Conservation (phyloP, 2,113 vertebrate genomes). For the Ardeotis arabs region DNA sequence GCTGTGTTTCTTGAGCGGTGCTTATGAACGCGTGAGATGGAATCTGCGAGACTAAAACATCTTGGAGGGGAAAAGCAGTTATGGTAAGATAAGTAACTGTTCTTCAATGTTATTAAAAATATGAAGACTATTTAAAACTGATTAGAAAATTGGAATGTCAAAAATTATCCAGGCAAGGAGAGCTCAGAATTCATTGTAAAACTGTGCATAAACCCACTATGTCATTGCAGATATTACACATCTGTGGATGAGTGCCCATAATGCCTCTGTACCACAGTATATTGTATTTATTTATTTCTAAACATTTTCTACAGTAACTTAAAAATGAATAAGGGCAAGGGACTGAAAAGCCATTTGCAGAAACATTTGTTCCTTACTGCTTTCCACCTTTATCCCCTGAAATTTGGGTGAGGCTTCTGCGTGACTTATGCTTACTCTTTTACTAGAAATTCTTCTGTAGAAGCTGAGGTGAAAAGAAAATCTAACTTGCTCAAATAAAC, state of each 20-base stretch:
- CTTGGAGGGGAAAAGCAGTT: neutral
- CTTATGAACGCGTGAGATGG: neutral
- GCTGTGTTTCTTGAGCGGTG: neutral
- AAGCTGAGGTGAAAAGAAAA: neutral
- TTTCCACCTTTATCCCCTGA: neutral
- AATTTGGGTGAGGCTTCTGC: neutral
- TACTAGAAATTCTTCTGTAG: neutral
- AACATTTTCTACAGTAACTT: neutral
- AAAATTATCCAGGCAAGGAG: neutral
- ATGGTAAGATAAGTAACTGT: neutral
- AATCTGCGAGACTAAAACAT: neutral
- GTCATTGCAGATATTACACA: neutral
- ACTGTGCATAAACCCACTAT: neutral
- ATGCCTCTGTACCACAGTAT: neutral
- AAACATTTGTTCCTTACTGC: neutral
- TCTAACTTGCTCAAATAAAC: neutral
- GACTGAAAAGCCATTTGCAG: neutral
- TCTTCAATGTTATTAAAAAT: neutral
- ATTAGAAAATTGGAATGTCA: neutral
- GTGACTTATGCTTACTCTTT: neutral
- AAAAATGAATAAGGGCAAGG: neutral
- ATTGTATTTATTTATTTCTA: neutral
- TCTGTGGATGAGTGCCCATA: neutral
- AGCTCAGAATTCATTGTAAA: neutral
- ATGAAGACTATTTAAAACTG: neutral